phyloP scores from a whole-genome alignment of 2,797 vertebrate species.

The Acomys russatus region DNA sequence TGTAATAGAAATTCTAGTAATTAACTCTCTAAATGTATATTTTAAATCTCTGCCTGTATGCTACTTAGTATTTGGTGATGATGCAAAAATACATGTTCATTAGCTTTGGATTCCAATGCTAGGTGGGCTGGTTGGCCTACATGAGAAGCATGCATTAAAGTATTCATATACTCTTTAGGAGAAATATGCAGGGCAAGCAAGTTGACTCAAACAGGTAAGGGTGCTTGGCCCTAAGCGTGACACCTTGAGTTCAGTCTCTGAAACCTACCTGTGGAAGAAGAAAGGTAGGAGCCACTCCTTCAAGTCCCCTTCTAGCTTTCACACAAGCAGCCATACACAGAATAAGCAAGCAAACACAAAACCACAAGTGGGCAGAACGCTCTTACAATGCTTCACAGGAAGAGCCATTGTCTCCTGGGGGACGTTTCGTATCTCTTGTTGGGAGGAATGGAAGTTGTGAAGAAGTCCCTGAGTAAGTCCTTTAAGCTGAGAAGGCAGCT shows the following conservation, averaged over 20 bases:
- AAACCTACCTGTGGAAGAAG: not conserved
- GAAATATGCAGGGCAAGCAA: not conserved
- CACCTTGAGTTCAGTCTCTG: not conserved
- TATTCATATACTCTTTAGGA: not conserved
- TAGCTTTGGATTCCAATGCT: not conserved
- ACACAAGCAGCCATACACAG: not conserved
- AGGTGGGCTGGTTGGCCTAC: not conserved
- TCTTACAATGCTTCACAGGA: not conserved
- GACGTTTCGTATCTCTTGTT: not conserved
- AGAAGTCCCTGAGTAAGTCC: not conserved
- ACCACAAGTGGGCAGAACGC: not conserved
- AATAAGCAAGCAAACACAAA: not conserved
- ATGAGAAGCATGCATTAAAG: not conserved
- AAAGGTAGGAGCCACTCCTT: not conserved
- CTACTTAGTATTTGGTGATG: not conserved
- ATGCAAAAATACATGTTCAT: conserved; percentile 13
- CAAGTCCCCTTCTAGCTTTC: not conserved
- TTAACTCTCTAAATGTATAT: not conserved
- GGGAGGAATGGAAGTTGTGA: not conserved
- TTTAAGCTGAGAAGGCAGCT: conserved; percentile 25
- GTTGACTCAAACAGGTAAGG: not conserved
- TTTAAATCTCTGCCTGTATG: not conserved
- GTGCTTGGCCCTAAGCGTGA: not conserved
- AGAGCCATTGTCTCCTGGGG: not conserved
- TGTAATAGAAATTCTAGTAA: not conserved